Conservation (phyloP, 2,888 invertebrate genomes). For the Synanthedon vespiformis region DNA sequence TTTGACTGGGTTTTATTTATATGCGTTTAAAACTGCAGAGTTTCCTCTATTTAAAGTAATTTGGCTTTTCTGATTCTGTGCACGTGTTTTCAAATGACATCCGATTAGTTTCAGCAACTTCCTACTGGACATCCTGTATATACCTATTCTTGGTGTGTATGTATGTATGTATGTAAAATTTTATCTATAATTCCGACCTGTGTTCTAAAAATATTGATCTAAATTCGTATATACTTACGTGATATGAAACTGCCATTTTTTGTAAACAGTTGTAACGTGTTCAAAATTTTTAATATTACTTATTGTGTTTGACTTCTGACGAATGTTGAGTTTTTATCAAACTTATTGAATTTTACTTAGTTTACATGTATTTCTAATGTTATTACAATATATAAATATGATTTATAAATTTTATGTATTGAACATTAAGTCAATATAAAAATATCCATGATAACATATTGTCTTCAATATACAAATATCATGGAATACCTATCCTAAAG, state of each 20-base stretch:
- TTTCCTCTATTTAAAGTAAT: no score
- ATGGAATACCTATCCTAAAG: constrained; percentile 17
- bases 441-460: background rate
- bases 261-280: constrained; percentile 5
- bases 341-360: background rate
- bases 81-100: no score
- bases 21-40: no score
- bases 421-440: constrained; percentile 2
- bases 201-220: constrained; percentile 35
- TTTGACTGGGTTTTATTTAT: no score
- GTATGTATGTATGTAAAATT: background rate
- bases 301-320: background rate
- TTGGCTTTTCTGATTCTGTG: no score
- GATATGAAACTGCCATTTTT: constrained; percentile 63
- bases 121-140: no score
- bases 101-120: no score
- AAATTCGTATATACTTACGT: constrained; percentile 57
- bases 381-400: background rate
- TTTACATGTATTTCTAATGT: background rate
- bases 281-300: background rate
- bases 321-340: background rate
- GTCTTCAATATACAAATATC: constrained; percentile 1
- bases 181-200: constrained; percentile 21
- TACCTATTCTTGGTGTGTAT: background rate
- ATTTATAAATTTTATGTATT: background rate